Evolutionary conservation across 2,888 invertebrate genomes (phyloP), one percentile per base, ranked within the genome.

Genomic region (Alsophila aescularia): DNA sequence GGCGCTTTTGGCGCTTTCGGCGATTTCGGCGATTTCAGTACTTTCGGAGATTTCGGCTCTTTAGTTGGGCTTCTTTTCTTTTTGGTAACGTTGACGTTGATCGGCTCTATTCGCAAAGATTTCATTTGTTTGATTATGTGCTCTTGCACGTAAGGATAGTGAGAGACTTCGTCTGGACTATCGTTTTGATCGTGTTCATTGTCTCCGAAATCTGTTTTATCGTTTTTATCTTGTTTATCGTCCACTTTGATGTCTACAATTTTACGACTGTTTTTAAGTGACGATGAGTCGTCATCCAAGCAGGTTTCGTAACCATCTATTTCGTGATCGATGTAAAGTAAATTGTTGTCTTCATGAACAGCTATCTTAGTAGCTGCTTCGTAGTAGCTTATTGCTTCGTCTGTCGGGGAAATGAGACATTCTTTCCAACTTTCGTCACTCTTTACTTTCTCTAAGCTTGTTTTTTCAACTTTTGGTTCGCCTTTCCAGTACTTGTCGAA

Each of bases 221-320:
- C 74, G 68, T 88, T 89, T 89, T 89, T 89, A 89, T 41, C 36
- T 45, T 88, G 90, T 89, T 89, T 89, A 89, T 45, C 36, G 44
- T 73, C 69, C 34, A 78, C 84, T 89, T 90, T 90, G 84, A 89
- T 88, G 32, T 56, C 15, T 75, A 86, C 75, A 53, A 79, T 81
- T 89, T 90, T 90, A 90, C 79, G 85, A 69, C 67, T 79, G 73
- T 79, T 85, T 79, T 83, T 87, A 69, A 83, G 68, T 41, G 76
- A 85, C 32, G 91, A 85, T 36, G 93, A 89, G 50, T 93, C 93
- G 53, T 94, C 94, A 60, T 94, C 94, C 53, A 93, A 77, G 75
- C 94, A 94, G 3, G 94, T 94, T 79, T 94, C 94, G 77, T 94
- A 94, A 50, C 93, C 93, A 50, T 92, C 92, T 61, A 90, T 80